Base-by-base conservation (phyloP, 2,797 vertebrate genomes). In the Cryptoblepharus egeriae region DNA sequence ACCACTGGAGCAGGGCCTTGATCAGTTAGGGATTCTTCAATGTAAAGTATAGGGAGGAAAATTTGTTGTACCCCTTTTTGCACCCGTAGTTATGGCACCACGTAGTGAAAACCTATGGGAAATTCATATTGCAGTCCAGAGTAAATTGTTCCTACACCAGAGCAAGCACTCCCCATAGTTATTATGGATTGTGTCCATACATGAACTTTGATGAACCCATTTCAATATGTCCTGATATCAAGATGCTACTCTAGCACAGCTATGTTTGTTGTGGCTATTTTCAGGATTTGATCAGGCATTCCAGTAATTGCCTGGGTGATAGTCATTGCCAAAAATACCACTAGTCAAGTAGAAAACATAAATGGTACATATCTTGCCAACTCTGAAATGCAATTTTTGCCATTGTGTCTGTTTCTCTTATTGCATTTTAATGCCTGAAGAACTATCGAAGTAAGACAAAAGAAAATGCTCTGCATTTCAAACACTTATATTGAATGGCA, bases 371-470 rank as follows among this genome's bases (percentile, higher is more conserved):
- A 69, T 1, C 20, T 93, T 75, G 90, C 83, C 87, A 42, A 82
- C 82, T 68, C 65, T 79, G 83, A 89, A 89, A 89, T 87, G 89
- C 84, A 86, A 45, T 60, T 84, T 1, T 78, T 85, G 81, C 58
- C 84, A 26, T 74, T 87, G 80, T 86, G 72, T 16, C 80, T 72
- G 83, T 92, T 85, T 87, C 42, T 82, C 88, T 87, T 67, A 81
- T 37, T 89, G 82, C 75, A 90, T 92, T 92, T 93, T 90, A 89
- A 82, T 85, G 73, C 78, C 77, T 79, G 70, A 83, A 88, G 78
- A 65, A 72, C 60, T 88, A 79, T 80, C 85, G 84, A 77, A 74
- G 75, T 26, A 18, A 92, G 67, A 63, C 57, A 12, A 9, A 58
- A 89, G 75, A 87, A 84, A 88, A 74, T 68, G 61, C 16, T 65